Conservation (phyloP, 2,888 invertebrate genomes). For the Leptarthrus brevirostris region DNA sequence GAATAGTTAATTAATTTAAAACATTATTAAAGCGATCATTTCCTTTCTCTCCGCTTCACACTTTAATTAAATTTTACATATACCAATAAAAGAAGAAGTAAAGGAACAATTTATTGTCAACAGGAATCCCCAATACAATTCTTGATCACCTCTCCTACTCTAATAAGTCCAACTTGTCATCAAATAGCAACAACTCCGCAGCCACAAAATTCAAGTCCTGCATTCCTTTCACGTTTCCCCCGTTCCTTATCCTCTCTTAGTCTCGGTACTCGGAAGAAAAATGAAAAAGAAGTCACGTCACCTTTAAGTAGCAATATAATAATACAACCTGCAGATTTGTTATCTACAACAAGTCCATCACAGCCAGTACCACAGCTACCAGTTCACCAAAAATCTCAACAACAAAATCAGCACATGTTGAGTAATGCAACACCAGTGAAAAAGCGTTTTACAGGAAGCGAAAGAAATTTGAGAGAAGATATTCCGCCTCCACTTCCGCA, state of each 20-base stretch:
- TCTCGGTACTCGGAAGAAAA: slow-evolving; percentile 66
- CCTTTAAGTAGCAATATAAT: slow-evolving; percentile 61
- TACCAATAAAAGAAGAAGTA: slow-evolving; percentile 21
- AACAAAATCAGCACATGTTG: slow-evolving; percentile 59
- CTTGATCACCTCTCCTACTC: slow-evolving; percentile 56
- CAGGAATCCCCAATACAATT: slow-evolving; percentile 55
- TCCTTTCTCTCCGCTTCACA: slow-evolving; percentile 17
- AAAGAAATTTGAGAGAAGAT: slow-evolving; percentile 60
- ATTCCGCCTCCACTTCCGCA: slow-evolving; percentile 71
- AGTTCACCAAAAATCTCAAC: slow-evolving; percentile 57
- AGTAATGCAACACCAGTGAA: slow-evolving; percentile 60
- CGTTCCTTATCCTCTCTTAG: slow-evolving; percentile 67
- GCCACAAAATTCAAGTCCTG: slow-evolving; percentile 63
- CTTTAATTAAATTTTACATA: slow-evolving; percentile 27
- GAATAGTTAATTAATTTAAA: too few species aligned
- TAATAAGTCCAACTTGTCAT: slow-evolving; percentile 59
- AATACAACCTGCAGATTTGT: slow-evolving; percentile 20
- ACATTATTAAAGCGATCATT: too few species aligned
- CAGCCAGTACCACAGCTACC: slow-evolving; percentile 55
- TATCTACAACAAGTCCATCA: slow-evolving; percentile 58
- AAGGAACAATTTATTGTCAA: slow-evolving; percentile 51
- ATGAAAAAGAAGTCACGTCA: slow-evolving; percentile 65
- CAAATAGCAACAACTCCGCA: slow-evolving; percentile 56
- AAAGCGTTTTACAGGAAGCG: slow-evolving; percentile 62
- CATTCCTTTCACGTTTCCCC: slow-evolving; percentile 67